A percentile compares a stretch with the other conserved stretches of the same genome.
These are phyloP conservation scores for Stomorhina lunata DNA, from an alignment of 2,888 invertebrate genomes.

Conservation along the genomic window DNA sequence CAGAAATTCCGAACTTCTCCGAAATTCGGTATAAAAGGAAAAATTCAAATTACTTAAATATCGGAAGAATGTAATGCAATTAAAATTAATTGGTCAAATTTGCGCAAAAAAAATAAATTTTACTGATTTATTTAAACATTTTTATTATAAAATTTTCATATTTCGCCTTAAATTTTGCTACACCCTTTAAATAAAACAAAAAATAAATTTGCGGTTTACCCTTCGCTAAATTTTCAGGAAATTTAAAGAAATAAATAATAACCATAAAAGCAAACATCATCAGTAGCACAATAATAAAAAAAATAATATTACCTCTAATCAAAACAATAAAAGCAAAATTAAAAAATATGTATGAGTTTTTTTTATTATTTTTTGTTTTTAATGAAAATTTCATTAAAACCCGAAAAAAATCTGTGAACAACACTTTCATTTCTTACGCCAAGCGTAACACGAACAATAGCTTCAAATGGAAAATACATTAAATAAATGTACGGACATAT, in stretches of 20 bases:
- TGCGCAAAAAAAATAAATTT: no score
- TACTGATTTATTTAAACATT: no score
- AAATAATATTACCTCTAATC: slow-evolving; percentile 60
- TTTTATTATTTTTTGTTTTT: slow-evolving; percentile 27
- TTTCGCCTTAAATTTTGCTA: no score
- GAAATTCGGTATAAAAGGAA: no score
- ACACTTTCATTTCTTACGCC: slow-evolving; percentile 73
- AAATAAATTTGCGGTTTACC: slow-evolving; percentile 33
- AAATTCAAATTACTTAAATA: no score
- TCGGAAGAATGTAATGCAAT: no score
- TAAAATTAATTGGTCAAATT: no score
- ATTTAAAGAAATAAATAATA: slow-evolving; percentile 5
- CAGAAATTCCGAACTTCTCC: no score
- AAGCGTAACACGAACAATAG: slow-evolving; percentile 69
- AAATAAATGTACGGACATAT: background rate
- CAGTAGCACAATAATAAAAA: slow-evolving; percentile 12
- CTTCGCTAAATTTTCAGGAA: slow-evolving; percentile 56
- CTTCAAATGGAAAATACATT: background rate
- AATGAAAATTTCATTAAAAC: slow-evolving; percentile 1
- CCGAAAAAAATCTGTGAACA: slow-evolving; percentile 42
- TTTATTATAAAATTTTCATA: no score
- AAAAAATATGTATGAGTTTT: slow-evolving; percentile 46
- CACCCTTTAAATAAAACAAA: background rate
- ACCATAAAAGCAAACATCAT: slow-evolving; percentile 27
- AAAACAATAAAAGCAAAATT: slow-evolving; percentile 61